Conservation (phyloP, 2,113 vertebrate genomes). For the Pionites leucogaster region DNA sequence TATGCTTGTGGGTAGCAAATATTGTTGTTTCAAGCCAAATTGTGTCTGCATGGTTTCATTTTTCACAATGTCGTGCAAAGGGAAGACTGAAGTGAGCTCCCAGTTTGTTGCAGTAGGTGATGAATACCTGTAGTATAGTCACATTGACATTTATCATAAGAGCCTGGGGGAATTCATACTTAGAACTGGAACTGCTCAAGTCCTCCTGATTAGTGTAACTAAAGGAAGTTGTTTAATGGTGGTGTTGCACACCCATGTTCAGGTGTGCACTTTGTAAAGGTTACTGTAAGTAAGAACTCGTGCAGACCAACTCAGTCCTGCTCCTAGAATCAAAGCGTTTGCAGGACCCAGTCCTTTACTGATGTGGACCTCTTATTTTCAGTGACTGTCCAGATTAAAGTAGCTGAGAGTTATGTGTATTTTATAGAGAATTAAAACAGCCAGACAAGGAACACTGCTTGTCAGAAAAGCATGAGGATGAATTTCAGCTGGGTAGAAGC, state of each 20-base stretch:
- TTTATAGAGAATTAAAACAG: neutral
- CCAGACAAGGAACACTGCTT: neutral
- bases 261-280: neutral
- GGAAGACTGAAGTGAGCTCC: neutral
- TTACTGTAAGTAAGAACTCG: neutral
- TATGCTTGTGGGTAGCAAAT: neutral
- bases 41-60: neutral
- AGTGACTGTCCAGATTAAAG: neutral
- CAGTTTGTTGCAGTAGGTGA: neutral
- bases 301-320: neutral
- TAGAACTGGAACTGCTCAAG: neutral
- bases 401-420: neutral
- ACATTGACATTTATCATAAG: neutral
- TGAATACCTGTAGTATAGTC: neutral
- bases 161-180: neutral
- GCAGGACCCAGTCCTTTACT: neutral
- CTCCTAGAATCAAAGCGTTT: neutral
- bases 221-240: neutral
- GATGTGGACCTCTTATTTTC: neutral
- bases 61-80: neutral
- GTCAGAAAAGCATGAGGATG: neutral
- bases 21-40: neutral
- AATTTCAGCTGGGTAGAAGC: neutral
- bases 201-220: neutral
- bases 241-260: neutral